phyloP scores from a whole-genome alignment of 2,888 invertebrate genomes.

The Eupithecia centaureata region DNA sequence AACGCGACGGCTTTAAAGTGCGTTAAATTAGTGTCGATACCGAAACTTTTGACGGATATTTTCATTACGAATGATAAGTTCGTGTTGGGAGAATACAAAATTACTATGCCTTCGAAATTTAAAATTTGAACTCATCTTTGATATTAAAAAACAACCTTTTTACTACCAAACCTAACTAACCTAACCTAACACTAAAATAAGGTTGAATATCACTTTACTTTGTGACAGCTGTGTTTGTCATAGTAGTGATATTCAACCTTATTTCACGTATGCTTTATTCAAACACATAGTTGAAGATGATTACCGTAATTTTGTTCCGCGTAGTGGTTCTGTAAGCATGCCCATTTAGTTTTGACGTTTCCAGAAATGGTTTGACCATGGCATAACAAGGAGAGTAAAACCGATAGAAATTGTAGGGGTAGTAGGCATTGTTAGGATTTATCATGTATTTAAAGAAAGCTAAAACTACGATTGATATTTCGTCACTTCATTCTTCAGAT shows the following conservation, averaged over 20 bases:
- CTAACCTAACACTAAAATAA: too few relatives aligned
- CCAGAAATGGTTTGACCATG: slow-evolving; percentile 13
- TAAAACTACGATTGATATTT: too few relatives aligned
- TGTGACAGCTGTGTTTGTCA: background rate
- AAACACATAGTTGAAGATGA: slow-evolving; percentile 29
- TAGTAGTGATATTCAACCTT: slow-evolving; percentile 30
- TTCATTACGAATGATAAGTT: background rate
- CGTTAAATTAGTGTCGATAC: background rate
- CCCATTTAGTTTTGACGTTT: slow-evolving; percentile 22
- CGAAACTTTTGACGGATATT: background rate
- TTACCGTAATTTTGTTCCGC: slow-evolving; percentile 38
- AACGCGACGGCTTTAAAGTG: background rate
- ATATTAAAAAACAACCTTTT: background rate
- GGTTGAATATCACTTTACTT: too few relatives aligned
- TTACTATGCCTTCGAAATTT: background rate
- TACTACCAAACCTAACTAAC: background rate
- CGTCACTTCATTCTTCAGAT: too few relatives aligned
- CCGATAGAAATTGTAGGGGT: background rate
- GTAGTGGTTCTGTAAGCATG: slow-evolving; percentile 38
- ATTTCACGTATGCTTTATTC: slow-evolving; percentile 32
- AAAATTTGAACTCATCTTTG: background rate
- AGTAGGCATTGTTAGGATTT: background rate
- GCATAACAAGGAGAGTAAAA: background rate
- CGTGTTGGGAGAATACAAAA: background rate
- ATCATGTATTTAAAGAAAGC: too few relatives aligned